phyloP scores from a whole-genome alignment of 2,113 vertebrate species.

The Microtus richardsoni region DNA sequence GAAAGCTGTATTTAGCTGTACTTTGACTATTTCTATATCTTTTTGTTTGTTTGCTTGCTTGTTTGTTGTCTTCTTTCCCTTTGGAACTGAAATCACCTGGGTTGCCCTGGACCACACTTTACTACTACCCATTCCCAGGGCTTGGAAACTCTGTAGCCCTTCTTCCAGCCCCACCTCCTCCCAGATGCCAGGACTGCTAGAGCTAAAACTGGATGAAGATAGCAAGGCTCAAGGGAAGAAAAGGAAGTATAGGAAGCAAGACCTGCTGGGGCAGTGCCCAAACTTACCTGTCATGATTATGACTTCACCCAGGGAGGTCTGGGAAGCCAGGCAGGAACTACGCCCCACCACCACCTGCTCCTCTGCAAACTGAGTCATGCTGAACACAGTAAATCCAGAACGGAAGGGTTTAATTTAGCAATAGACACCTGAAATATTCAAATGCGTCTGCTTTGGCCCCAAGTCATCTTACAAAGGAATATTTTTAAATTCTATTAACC shows the following conservation, averaged over 20 bases:
- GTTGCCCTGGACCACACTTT: not conserved
- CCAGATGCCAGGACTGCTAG: not conserved
- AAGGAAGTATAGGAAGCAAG: not conserved
- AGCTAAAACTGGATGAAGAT: not conserved
- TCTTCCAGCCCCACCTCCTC: not conserved
- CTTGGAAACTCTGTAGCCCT: not conserved
- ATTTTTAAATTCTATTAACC: not conserved
- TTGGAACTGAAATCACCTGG: not conserved
- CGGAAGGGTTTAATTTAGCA: not conserved
- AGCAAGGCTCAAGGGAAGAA: not conserved
- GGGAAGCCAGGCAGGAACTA: not conserved
- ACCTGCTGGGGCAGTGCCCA: not conserved
- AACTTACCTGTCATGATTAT: conserved; percentile 5
- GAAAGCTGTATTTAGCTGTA: not conserved
- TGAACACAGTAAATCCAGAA: not conserved
- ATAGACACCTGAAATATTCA: not conserved
- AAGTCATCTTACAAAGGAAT: conserved; percentile 33
- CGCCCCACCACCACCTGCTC: not conserved
- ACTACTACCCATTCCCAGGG: no score
- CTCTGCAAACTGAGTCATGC: conserved; percentile 37
- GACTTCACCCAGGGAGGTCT: not conserved
- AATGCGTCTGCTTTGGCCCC: not conserved
- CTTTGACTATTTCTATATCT: not conserved
- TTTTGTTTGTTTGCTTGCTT: no score
- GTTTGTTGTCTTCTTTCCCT: not conserved